phyloP scores from a whole-genome alignment of 2,797 vertebrate species.

The Hipposideros larvatus region DNA sequence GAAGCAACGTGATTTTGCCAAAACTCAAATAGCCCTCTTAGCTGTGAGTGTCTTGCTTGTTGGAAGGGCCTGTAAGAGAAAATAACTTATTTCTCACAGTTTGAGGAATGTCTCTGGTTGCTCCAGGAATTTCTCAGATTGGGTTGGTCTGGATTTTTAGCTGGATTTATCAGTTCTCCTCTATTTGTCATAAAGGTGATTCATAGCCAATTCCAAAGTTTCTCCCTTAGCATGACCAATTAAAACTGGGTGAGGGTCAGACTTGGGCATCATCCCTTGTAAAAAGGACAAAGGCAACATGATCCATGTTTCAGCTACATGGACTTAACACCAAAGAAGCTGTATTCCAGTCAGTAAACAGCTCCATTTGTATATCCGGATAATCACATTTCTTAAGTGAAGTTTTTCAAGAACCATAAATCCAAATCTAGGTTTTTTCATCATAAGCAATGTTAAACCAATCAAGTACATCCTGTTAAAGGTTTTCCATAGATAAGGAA shows the following conservation, averaged over 20 bases:
- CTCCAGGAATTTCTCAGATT: conserved; percentile 32
- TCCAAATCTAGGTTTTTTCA: not conserved
- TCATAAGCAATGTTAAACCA: conserved; percentile 6
- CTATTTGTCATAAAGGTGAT: not conserved
- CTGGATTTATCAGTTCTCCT: not conserved
- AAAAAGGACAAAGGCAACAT: not conserved
- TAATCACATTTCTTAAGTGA: not conserved
- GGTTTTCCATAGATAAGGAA: not conserved
- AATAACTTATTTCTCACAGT: not conserved
- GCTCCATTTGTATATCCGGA: not conserved
- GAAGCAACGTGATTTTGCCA: conserved; percentile 9
- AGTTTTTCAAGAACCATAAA: conserved; percentile 32
- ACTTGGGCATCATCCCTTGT: not conserved
- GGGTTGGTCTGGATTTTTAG: not conserved
- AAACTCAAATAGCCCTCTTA: not conserved
- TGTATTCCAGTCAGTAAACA: conserved; percentile 1
- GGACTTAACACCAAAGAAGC: not conserved
- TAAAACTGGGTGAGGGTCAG: not conserved
- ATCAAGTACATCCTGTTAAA: not conserved
- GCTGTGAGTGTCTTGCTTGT: not conserved
- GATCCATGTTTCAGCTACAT: not conserved
- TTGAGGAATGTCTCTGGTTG: not conserved
- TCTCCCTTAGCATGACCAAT: not conserved
- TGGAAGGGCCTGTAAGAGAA: not conserved
- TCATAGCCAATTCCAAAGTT: not conserved